These are phyloP conservation scores for Callaeas wilsoni DNA, from an alignment of 2,113 vertebrate species.

Conservation along the genomic window DNA sequence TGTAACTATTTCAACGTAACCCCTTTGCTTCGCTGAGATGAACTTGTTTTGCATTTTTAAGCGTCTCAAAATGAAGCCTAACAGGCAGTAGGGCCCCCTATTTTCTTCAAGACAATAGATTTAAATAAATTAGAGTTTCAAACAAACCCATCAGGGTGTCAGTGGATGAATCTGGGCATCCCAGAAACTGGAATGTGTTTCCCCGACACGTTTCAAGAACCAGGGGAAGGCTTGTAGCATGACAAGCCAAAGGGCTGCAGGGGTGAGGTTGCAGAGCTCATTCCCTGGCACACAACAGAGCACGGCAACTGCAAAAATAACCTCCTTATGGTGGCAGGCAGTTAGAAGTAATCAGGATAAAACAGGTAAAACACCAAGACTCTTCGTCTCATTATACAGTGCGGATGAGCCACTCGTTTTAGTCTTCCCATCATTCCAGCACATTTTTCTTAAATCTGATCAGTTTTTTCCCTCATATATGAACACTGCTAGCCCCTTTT, in stretches of 20 bases:
- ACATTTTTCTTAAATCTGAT: background rate
- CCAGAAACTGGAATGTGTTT: background rate
- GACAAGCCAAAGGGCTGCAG: background rate
- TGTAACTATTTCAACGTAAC: background rate
- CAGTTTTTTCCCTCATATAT: background rate
- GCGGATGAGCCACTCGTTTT: background rate
- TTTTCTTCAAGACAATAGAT: slow-evolving; percentile 3
- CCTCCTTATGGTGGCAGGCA: background rate
- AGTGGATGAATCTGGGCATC: background rate
- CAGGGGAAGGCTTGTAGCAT: background rate
- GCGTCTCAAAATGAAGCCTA: background rate
- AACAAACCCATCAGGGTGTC: background rate
- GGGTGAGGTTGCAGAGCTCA: background rate
- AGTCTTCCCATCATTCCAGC: background rate
- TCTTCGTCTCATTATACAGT: background rate
- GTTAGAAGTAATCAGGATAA: background rate
- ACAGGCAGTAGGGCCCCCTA: background rate
- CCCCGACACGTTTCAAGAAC: background rate
- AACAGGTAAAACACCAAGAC: background rate
- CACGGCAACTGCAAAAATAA: background rate
- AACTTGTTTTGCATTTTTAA: background rate
- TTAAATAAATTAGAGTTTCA: background rate
- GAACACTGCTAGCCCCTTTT: background rate
- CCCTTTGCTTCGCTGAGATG: background rate
- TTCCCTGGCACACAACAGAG: background rate